A percentile compares a stretch with the other conserved stretches of the same genome.
Conservation (phyloP, 2,888 invertebrate species). For the Chironomus riparius region DNA sequence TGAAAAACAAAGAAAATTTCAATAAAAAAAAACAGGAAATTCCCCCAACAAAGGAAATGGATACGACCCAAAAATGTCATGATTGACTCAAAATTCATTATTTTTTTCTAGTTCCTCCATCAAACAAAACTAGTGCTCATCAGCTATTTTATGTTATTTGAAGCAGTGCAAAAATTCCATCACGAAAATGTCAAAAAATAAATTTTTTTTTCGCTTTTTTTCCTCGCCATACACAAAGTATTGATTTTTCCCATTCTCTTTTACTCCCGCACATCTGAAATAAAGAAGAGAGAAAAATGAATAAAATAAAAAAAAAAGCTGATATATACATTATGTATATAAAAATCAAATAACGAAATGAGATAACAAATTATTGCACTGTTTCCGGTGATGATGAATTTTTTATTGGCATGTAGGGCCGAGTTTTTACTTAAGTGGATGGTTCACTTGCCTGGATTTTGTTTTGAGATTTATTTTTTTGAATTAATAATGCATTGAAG, state of each 20-base stretch:
- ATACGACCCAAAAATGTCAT: too few relatives aligned
- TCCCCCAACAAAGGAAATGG: too few relatives aligned
- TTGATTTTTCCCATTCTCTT: slow-evolving; percentile 20
- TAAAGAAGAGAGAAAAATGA: neutral
- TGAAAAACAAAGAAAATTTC: too few relatives aligned
- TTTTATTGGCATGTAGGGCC: too few relatives aligned
- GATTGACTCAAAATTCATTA: too few relatives aligned
- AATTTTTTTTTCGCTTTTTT: neutral
- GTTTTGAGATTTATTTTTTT: too few relatives aligned
- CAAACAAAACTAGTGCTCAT: too few relatives aligned
- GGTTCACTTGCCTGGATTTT: too few relatives aligned
- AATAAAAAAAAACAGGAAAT: too few relatives aligned
- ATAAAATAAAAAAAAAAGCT: slow-evolving; percentile 5
- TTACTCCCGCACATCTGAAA: neutral
- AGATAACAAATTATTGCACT: slow-evolving; percentile 16
- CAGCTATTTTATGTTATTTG: too few relatives aligned
- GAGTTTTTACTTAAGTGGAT: too few relatives aligned
- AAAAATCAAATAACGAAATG: neutral
- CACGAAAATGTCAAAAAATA: slow-evolving; percentile 11
- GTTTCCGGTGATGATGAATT: neutral
- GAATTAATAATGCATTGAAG: neutral
- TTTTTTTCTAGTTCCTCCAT: too few relatives aligned
- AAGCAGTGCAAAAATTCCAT: slow-evolving; percentile 14
- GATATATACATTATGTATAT: neutral
- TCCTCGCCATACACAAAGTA: slow-evolving; percentile 23